Evolutionary conservation across 2,888 invertebrate genomes (phyloP), one percentile per base, ranked within the genome.

Genomic region (Escarpia spicata): DNA sequence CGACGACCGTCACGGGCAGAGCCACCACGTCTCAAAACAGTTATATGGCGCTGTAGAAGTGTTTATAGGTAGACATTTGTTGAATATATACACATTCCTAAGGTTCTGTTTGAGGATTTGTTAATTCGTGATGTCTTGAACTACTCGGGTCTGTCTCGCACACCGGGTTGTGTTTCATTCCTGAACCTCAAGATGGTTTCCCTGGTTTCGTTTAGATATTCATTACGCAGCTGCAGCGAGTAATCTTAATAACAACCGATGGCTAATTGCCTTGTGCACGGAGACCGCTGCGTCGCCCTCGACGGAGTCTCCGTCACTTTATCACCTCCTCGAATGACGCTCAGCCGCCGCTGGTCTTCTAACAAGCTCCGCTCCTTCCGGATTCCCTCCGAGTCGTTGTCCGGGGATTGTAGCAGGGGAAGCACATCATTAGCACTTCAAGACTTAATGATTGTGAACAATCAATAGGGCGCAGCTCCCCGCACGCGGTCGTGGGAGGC

Each of bases 241-340:
- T 15, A 75, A n/a, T 75, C 75, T 75, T 75, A 75, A 75, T 75
- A 75, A 75, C 75, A 75, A 75, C 75, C 75, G 75, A 75, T 75
- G 75, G 75, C 26, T 75, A 75, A 75, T 75, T 75, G 75, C 75
- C 75, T 75, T 75, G 26, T 75, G 75, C n/a, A 2, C 75, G 75
- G 75, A 26, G n/a, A 6, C 75, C 19, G 26, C 75, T 26, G 75
- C 1, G 19, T 75, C 75, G 75, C 4, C 75, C 75, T 75, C 75
- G 75, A 26, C 19, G 75, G 75, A 75, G 75, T 6, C 75, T 15
- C 75, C 75, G 75, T 75, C 75, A 75, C 75, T 75, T n/a, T 26
- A 75, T 75, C 75, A 75, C 26, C n/a, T 15, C 75, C 75, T 75
- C n/a, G 75, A 75, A 26, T 75, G 26, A 6, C 75, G 75, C 75